Evolutionary conservation across 2,797 vertebrate species (phyloP).

Genomic region (Fratercula arctica): DNA sequence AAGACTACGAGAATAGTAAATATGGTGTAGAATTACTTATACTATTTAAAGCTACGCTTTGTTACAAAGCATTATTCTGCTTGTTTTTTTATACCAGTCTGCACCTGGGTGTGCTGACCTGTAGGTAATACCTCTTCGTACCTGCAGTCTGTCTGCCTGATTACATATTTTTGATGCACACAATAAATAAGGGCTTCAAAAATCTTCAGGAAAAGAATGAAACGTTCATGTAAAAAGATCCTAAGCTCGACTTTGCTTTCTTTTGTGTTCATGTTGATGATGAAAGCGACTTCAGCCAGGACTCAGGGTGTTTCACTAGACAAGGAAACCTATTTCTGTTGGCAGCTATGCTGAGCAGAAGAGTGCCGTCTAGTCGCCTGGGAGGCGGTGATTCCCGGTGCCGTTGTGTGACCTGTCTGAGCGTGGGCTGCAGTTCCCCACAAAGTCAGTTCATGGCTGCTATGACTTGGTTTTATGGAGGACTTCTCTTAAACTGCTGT

Average conservation of each 20-base stretch:
- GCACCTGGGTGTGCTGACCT: not conserved
- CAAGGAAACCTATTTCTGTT: not conserved
- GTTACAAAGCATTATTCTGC: not conserved
- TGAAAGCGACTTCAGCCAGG: not conserved
- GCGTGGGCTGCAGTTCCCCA: not conserved
- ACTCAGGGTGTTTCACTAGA: not conserved
- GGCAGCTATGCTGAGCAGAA: not conserved
- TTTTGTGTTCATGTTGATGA: not conserved
- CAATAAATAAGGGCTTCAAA: not conserved
- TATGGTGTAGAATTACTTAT: not conserved
- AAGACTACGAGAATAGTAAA: not conserved
- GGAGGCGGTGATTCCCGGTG: rapidly evolving
- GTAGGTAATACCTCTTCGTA: not conserved
- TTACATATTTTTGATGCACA: not conserved
- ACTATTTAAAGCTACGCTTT: not conserved
- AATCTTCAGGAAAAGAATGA: not conserved
- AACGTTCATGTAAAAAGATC: not conserved
- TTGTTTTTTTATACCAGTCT: not conserved
- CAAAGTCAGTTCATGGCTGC: not conserved
- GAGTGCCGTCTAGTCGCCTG: conserved; percentile 32
- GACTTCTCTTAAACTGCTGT: not conserved
- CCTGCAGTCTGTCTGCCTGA: not conserved
- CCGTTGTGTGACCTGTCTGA: not conserved
- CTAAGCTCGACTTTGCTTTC: not conserved
- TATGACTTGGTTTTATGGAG: not conserved